Conservation (phyloP, 2,888 invertebrate species). For the Mylabris sibirica region DNA sequence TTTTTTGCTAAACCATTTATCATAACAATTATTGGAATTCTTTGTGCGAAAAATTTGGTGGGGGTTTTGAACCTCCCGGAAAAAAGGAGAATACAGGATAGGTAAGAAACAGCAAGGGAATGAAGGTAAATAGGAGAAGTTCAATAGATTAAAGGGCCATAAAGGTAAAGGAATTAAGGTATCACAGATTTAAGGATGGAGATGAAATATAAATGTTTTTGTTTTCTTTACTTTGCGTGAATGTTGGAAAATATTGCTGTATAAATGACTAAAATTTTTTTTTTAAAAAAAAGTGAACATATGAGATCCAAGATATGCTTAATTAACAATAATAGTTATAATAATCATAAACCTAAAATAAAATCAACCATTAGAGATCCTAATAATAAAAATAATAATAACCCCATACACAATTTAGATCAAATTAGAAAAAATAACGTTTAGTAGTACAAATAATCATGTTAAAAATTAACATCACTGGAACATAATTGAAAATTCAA, state of each 20-base stretch:
- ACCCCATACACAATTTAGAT: constrained; percentile 30
- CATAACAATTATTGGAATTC: not conserved
- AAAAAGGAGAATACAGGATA: not conserved
- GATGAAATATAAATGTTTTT: constrained; percentile 42
- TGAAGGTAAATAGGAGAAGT: constrained; percentile 16
- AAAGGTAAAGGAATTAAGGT: constrained; percentile 38
- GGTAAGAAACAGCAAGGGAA: constrained; percentile 5
- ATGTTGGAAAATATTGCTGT: constrained; percentile 40
- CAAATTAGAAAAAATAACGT: constrained; percentile 12
- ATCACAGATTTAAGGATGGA: constrained; percentile 54
- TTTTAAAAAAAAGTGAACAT: constrained; percentile 45
- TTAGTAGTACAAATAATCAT: not conserved
- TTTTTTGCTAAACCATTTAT: not conserved
- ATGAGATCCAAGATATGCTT: constrained; percentile 53
- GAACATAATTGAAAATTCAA: not conserved
- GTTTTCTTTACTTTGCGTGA: not conserved
- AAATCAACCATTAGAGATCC: constrained; percentile 48
- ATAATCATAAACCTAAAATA: constrained; percentile 40
- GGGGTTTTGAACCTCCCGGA: constrained; percentile 1
- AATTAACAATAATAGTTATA: constrained; percentile 29
- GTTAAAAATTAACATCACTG: not conserved
- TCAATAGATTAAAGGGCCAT: not conserved
- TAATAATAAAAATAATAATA: constrained; percentile 38
- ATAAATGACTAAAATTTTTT: constrained; percentile 37
- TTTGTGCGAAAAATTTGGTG: not conserved